Percentiles rank a stretch among this genome's conserved stretches.
These are phyloP conservation scores for Galerucella nymphaeae DNA, from an alignment of 2,888 invertebrate species.

Conservation along the genomic window DNA sequence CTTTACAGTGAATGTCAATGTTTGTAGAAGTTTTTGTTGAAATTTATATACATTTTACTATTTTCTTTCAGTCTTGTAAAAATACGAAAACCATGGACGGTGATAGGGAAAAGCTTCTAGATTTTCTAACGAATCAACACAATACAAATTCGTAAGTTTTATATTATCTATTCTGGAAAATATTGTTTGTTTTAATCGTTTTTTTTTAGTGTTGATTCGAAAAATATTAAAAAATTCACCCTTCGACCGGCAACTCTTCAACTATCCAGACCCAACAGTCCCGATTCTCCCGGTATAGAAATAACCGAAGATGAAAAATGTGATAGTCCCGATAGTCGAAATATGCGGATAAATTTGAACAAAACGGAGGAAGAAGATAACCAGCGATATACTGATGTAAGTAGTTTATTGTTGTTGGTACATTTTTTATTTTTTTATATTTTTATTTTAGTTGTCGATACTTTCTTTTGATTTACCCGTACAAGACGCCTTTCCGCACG, in stretches of 20 bases:
- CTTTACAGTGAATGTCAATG: constrained; percentile 1
- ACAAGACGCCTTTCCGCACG: constrained; percentile 42
- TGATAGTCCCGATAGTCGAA: constrained; percentile 21
- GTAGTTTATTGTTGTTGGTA: not conserved
- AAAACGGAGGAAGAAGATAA: not conserved
- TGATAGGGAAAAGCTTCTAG: not conserved
- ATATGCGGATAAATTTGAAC: not conserved
- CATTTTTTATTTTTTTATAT: constrained; percentile 1
- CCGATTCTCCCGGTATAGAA: constrained; percentile 45
- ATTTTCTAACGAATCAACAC: not conserved
- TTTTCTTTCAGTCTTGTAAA: constrained; percentile 3
- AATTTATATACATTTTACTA: not conserved
- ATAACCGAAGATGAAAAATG: constrained; percentile 14
- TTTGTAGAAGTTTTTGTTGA: not conserved
- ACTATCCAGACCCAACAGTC: constrained; percentile 41
- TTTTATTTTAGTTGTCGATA: constrained; percentile 32
- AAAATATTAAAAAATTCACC: constrained; percentile 26
- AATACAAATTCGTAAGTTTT: constrained; percentile 12
- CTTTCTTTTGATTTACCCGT: constrained; percentile 39
- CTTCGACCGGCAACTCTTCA: constrained; percentile 6
- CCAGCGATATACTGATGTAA: constrained; percentile 10
- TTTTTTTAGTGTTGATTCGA: constrained; percentile 41
- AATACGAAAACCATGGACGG: not conserved
- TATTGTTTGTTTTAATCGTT: constrained; percentile 9
- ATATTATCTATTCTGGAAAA: not conserved